Percentiles rank a stretch among this genome's conserved stretches.
Conservation (phyloP, 2,113 vertebrate genomes). For the Orientallactaga bullata region DNA sequence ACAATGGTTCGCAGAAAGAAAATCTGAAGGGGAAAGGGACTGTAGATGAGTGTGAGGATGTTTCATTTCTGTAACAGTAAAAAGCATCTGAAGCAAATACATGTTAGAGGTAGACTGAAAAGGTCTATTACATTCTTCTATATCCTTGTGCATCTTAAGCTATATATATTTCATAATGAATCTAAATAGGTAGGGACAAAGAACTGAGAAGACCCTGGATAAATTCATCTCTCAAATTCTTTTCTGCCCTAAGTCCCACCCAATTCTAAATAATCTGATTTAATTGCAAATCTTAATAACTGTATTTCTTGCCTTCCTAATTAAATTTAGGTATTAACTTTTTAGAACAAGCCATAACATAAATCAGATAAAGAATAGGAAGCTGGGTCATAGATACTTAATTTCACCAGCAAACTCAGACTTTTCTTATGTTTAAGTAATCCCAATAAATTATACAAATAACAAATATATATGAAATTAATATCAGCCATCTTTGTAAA, state of each 20-base stretch:
- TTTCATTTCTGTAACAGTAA: conserved; percentile 39
- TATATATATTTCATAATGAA: conserved; percentile 58
- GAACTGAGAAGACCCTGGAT: background rate
- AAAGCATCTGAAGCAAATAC: conserved; percentile 44
- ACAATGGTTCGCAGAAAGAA: background rate
- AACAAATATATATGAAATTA: conserved; percentile 45
- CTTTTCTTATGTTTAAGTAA: conserved; percentile 56
- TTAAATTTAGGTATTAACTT: conserved; percentile 72
- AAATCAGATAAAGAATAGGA: conserved; percentile 70
- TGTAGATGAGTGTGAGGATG: background rate
- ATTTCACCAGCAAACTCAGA: conserved; percentile 46
- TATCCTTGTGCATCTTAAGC: background rate
- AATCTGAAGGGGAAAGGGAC: background rate
- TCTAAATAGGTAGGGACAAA: conserved; percentile 18
- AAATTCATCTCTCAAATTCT: conserved; percentile 52
- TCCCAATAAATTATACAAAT: conserved; percentile 51
- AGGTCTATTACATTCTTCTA: background rate
- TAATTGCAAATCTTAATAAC: conserved; percentile 64
- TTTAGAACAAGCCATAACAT: conserved; percentile 71
- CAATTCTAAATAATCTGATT: conserved; percentile 57
- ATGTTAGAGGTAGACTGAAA: conserved; percentile 1
- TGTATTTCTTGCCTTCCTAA: conserved; percentile 69
- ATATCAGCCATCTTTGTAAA: conserved; percentile 34
- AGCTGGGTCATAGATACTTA: conserved; percentile 37
- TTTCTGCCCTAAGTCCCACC: conserved; percentile 28